Evolutionary conservation across 2,888 invertebrate species (phyloP).

Genomic region (Sinodicranocentrus sp.): DNA sequence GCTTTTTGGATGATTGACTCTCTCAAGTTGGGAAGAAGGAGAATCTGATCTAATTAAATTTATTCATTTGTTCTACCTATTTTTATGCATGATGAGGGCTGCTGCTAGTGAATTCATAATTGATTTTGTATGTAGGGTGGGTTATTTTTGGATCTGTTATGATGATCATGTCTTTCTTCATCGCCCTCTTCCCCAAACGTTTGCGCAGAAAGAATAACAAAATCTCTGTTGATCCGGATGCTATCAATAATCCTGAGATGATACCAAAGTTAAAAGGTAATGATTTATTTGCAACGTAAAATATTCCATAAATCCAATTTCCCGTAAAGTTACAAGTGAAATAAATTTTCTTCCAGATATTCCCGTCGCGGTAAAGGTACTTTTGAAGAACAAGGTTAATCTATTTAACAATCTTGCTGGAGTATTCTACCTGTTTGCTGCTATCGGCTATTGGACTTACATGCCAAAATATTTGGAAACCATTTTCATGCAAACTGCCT

Average conservation of each 20-base stretch:
- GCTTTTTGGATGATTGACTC: background rate
- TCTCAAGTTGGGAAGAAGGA: too few relatives aligned
- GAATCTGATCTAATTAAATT: too few relatives aligned
- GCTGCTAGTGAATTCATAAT: too few relatives aligned
- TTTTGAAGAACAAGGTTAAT: conserved; percentile 81
- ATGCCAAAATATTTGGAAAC: conserved; percentile 87
- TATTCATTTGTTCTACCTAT: too few relatives aligned
- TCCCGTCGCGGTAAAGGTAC: conserved; percentile 81
- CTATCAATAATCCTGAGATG: conserved; percentile 43
- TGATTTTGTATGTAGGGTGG: conserved; percentile 78
- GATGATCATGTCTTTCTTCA: conserved; percentile 82
- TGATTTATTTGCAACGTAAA: too few relatives aligned
- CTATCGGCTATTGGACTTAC: conserved; percentile 80
- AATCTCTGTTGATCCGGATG: conserved; percentile 49
- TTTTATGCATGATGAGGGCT: too few relatives aligned
- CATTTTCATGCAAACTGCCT: conserved; percentile 84
- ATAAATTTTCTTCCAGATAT: conserved; percentile 80
- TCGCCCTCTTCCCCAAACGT: conserved; percentile 84
- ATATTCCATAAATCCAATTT: too few relatives aligned
- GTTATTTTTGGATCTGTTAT: conserved; percentile 81
- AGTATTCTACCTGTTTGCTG: conserved; percentile 82
- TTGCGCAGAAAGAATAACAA: conserved; percentile 78
- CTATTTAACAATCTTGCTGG: conserved; percentile 84
- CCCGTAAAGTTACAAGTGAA: too few relatives aligned
- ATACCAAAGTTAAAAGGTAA: conserved; percentile 68